phyloP scores from a whole-genome alignment of 2,797 vertebrate species.

The Poecile montanus region DNA sequence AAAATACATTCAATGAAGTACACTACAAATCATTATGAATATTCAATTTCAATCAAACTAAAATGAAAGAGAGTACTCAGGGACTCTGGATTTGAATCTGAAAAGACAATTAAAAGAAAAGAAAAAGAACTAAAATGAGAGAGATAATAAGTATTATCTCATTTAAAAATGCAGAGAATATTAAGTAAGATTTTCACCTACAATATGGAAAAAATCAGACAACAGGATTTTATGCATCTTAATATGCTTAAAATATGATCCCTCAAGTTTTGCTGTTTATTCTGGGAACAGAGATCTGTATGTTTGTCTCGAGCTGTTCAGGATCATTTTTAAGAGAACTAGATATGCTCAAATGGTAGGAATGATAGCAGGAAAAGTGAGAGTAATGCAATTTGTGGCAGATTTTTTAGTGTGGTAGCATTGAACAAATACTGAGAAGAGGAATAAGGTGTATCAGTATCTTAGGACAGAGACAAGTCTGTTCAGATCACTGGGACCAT shows the following conservation, averaged over 20 bases:
- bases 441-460: not conserved
- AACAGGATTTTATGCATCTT: not conserved
- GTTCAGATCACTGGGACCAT: not conserved
- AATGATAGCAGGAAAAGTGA: not conserved
- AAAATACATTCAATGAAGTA: not conserved
- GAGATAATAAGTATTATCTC: not conserved
- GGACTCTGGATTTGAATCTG: not conserved
- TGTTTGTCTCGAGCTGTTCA: not conserved
- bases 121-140: not conserved
- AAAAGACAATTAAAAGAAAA: conserved; percentile 8
- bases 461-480: not conserved
- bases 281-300: not conserved
- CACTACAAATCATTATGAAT: conserved; percentile 26
- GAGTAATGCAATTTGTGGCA: not conserved
- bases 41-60: conserved; percentile 9
- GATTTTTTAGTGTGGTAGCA: not conserved
- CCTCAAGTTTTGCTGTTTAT: not conserved
- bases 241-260: not conserved
- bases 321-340: not conserved
- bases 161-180: not conserved
- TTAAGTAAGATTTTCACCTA: not conserved
- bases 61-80: not conserved
- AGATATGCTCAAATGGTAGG: not conserved
- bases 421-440: not conserved
- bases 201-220: not conserved